phyloP scores from a whole-genome alignment of 2,888 invertebrate genomes.

The Cyclophora punctaria region DNA sequence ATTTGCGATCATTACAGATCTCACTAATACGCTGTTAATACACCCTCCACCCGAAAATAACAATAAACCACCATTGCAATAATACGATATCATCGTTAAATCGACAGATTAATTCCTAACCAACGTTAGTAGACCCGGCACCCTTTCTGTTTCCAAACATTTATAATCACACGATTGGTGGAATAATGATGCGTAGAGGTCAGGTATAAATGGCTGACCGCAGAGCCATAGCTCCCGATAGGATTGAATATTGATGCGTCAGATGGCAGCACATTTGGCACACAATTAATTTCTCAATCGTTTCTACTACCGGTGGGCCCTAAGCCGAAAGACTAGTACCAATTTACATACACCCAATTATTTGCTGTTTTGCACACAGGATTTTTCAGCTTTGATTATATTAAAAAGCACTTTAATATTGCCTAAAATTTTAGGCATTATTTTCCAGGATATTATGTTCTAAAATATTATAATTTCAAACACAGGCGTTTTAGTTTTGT shows the following conservation, averaged over 20 bases:
- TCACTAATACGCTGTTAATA: conserved; percentile 3
- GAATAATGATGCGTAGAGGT: conserved; percentile 29
- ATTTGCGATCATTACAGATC: not conserved
- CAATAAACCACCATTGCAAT: conserved; percentile 30
- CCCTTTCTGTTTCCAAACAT: conserved; percentile 18
- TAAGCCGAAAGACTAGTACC: conserved; percentile 28
- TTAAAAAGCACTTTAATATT: too few species aligned
- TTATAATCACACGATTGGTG: conserved; percentile 17
- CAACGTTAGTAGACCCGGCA: conserved; percentile 20
- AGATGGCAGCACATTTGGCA: conserved; percentile 63
- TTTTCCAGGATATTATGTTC: too few species aligned
- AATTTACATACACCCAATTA: conserved; percentile 37
- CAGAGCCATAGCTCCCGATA: conserved; percentile 45
- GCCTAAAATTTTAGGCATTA: too few species aligned
- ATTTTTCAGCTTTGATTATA: too few species aligned
- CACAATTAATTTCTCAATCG: conserved; percentile 65
- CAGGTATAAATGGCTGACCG: conserved; percentile 29
- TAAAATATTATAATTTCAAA: too few species aligned
- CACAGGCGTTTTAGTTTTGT: too few species aligned
- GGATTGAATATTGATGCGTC: conserved; percentile 69
- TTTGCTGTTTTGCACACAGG: too few species aligned
- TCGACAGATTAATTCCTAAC: conserved; percentile 23
- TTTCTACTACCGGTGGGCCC: conserved; percentile 25
- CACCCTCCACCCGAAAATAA: conserved; percentile 15
- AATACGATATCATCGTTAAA: conserved; percentile 33